phyloP scores from a whole-genome alignment of 2,797 vertebrate species.

The Melopsittacus undulatus region DNA sequence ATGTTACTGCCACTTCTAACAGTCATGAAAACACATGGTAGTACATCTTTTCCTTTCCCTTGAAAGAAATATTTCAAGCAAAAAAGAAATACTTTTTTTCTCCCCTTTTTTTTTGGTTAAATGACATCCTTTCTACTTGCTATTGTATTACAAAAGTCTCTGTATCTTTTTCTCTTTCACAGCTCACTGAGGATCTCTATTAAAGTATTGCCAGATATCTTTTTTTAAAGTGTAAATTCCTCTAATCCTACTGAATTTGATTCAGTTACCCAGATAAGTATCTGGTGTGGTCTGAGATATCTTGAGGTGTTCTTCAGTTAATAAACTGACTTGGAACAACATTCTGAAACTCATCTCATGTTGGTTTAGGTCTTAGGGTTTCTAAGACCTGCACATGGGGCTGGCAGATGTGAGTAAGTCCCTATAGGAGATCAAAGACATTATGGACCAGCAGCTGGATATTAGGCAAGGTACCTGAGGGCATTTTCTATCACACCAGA shows the following conservation, averaged over 20 bases:
- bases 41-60: background rate
- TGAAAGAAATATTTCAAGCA: background rate
- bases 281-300: background rate
- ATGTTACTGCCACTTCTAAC: background rate
- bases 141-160: background rate
- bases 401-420: constrained; percentile 5
- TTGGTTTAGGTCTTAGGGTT: background rate
- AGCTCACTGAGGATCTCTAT: background rate
- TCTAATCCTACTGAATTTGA: background rate
- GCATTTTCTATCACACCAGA: background rate
- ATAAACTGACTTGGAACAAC: background rate
- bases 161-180: background rate
- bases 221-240: background rate
- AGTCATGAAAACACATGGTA: background rate
- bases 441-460: constrained; percentile 25
- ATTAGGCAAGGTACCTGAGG: background rate
- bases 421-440: constrained; percentile 24
- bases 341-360: background rate
- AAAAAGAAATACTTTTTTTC: background rate
- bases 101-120: background rate
- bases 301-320: constrained; percentile 8
- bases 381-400: background rate
- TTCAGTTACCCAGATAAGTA: background rate
- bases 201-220: background rate
- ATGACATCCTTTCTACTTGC: background rate